Evolutionary conservation across 2,888 invertebrate species (phyloP).

Genomic region (Hirudinaria manillensis): DNA sequence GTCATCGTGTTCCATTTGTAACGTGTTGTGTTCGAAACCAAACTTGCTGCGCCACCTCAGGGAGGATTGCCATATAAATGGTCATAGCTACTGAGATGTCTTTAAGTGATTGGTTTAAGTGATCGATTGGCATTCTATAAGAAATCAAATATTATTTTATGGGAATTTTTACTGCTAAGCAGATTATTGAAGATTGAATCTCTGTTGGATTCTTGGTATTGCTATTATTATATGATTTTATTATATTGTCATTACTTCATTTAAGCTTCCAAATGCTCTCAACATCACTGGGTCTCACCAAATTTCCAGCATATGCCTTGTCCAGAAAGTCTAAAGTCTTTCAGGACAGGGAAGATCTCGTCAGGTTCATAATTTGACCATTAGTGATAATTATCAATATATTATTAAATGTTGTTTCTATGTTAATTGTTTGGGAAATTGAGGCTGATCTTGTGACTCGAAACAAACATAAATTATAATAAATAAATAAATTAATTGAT

Average conservation of each 20-base stretch:
- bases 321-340: constrained; percentile 52
- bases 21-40: too few relatives aligned
- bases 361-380: constrained; percentile 45
- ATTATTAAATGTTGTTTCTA: too few relatives aligned
- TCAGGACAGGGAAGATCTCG: constrained; percentile 50
- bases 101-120: neutral
- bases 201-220: constrained; percentile 20
- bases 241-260: constrained; percentile 4
- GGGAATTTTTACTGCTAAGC: neutral
- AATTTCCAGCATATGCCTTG: constrained; percentile 54
- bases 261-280: constrained; percentile 53
- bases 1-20: too few relatives aligned
- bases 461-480: too few relatives aligned
- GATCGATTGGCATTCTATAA: too few relatives aligned
- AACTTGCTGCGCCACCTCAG: too few relatives aligned
- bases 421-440: too few relatives aligned
- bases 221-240: neutral
- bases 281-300: constrained; percentile 54
- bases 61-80: too few relatives aligned
- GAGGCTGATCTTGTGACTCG: too few relatives aligned
- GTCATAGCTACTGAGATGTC: constrained; percentile 5
- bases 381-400: too few relatives aligned
- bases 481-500: too few relatives aligned
- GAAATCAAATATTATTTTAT: too few relatives aligned
- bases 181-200: constrained; percentile 10